Evolutionary conservation across 2,797 vertebrate species (phyloP).

Genomic region (Glossophaga mutica): DNA sequence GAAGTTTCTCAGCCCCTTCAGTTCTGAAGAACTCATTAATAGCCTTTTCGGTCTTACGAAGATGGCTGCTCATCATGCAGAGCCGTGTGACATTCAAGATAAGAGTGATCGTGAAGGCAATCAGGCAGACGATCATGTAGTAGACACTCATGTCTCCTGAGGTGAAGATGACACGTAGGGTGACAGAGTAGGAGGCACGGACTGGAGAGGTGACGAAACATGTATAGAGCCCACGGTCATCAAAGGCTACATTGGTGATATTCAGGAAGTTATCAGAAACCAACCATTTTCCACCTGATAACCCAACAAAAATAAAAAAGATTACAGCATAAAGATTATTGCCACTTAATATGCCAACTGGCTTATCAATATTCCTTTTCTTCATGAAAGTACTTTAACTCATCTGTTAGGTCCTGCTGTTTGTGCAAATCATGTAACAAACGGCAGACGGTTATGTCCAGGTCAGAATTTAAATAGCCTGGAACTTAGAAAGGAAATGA

Average conservation of each 20-base stretch:
- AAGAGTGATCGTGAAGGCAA: constrained; percentile 92
- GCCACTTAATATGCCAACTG: not conserved
- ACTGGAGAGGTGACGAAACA: constrained; percentile 79
- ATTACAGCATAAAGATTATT: constrained; percentile 18
- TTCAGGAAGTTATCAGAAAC: constrained; percentile 87
- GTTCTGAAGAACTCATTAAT: constrained; percentile 98
- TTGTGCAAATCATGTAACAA: not conserved
- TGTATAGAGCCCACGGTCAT: constrained; percentile 92
- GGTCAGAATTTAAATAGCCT: constrained; percentile 5
- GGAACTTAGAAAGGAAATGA: constrained; percentile 20
- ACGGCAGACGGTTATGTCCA: not conserved
- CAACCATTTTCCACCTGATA: constrained; percentile 88
- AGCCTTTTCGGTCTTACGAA: constrained; percentile 92
- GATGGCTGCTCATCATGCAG: constrained; percentile 95
- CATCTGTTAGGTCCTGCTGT: not conserved
- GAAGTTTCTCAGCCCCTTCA: constrained; percentile 94
- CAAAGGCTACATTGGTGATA: constrained; percentile 89
- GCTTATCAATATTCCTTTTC: not conserved
- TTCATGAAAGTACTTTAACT: constrained; percentile 22
- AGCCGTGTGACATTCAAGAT: constrained; percentile 91
- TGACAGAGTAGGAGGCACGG: constrained; percentile 84
- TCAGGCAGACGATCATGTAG: constrained; percentile 92
- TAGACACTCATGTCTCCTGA: constrained; percentile 92
- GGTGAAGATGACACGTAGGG: constrained; percentile 89
- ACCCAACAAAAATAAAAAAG: constrained; percentile 61